Base-by-base conservation (phyloP, 2,113 vertebrate genomes). In the Hemicordylus capensis region DNA sequence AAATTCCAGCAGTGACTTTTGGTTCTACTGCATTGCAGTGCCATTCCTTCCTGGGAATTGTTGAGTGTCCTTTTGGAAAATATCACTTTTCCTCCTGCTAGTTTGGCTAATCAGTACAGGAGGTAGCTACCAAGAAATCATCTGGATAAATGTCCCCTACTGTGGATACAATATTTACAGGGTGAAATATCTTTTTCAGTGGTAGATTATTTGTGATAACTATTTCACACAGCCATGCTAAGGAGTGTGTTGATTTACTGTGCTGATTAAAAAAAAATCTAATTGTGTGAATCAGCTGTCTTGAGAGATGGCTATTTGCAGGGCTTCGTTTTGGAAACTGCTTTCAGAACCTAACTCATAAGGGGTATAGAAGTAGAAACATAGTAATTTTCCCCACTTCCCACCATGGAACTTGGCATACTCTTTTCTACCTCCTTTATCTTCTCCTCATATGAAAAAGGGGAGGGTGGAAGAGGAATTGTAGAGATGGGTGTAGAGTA, bases 41-140 rank as follows among this genome's bases (percentile, higher is more conserved):
- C 84, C 82, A 86, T 93, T 80, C 84, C 85, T 89, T 86, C 73
- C 80, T 72, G 82, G 92, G 87, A 94, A 91, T 87, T 91, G 91
- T 85, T 90, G 77, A 85, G 89, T 87, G 88, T 93, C 89, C 89
- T 85, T 83, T 92, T 92, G 85, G 0, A 1, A 84, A 89, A 91
- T n/a, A 89, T 93, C 85, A 78, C 77, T 91, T 94, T 91, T 89
- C 84, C 88, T 89, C 82, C 86, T 67, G 87, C 75, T 24, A n/a
- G 51, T 19, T 76, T 15, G 56, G 51, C 19, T 14, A 20, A 20
- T 54, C n/a, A 76, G 31, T 37, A 9, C 42, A 46, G 44, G 31
- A 3, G 39, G 28, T 75, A 75, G 17, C 46, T 48, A 75, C 4
- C 42, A 73, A 46, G 42, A 10, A 24, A 46, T 31, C 26, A 73